Evolutionary conservation across 1,140 invertebrate species (phyloP).

Genomic region (Parapsyche elsis): DNA sequence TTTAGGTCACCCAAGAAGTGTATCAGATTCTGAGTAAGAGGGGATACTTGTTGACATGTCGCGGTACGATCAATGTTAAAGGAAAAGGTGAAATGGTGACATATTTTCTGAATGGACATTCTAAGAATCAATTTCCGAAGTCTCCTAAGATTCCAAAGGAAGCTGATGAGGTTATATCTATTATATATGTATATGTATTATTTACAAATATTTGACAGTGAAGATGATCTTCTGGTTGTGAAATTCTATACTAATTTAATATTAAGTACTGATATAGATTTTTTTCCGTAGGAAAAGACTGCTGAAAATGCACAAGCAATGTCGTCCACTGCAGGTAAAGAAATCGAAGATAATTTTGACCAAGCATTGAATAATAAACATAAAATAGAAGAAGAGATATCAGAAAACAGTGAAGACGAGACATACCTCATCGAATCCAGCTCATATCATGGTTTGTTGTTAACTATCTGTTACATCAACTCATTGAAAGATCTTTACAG

Average conservation of each 20-base stretch:
- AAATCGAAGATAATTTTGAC: too few species aligned
- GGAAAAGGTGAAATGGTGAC: constrained; percentile 97
- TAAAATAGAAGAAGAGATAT: too few species aligned
- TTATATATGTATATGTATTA: neutral
- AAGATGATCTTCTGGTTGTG: too few species aligned
- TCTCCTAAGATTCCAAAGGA: constrained; percentile 28
- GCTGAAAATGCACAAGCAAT: too few species aligned
- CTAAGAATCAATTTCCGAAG: constrained; percentile 39
- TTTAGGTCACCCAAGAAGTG: constrained; percentile 87
- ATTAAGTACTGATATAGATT: neutral
- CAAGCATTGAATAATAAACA: too few species aligned
- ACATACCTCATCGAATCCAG: too few species aligned
- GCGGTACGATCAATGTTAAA: constrained; percentile 89
- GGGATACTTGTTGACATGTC: constrained; percentile 81
- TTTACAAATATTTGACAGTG: neutral
- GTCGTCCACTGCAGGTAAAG: too few species aligned
- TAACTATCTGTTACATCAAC: too few species aligned
- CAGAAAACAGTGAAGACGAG: too few species aligned
- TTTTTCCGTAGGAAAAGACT: too few species aligned
- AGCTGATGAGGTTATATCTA: constrained; percentile 9
- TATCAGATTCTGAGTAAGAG: constrained; percentile 79
- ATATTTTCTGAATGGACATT: constrained; percentile 80
- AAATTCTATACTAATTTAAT: neutral
- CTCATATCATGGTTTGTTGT: too few species aligned
- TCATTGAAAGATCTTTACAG: too few species aligned